These are phyloP conservation scores for Chydorus sphaericus DNA, from an alignment of 2,888 invertebrate genomes.

Conservation along the genomic window DNA sequence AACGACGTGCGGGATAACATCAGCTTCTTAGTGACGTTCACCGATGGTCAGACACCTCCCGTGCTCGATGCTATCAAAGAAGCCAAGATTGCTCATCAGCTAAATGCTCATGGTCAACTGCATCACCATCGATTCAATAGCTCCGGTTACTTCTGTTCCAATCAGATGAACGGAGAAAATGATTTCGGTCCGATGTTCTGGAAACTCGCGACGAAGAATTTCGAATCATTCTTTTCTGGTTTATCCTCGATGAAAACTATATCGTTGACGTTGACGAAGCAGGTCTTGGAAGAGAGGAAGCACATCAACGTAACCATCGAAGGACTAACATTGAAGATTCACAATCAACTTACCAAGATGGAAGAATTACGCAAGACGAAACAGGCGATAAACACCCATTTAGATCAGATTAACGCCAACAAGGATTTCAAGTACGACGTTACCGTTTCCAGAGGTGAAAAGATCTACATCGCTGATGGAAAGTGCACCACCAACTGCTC, in stretches of 20 bases:
- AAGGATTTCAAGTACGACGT: slow-evolving; percentile 19
- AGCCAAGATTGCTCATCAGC: not conserved
- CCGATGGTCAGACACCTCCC: slow-evolving; percentile 20
- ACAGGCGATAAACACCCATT: slow-evolving; percentile 16
- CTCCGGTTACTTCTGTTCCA: too few relatives aligned
- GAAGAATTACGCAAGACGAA: slow-evolving; percentile 16
- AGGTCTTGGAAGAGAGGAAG: slow-evolving; percentile 19
- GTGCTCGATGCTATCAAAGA: slow-evolving; percentile 18
- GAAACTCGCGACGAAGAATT: slow-evolving; percentile 16
- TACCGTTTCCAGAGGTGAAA: slow-evolving; percentile 14
- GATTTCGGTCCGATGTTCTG: slow-evolving; percentile 14
- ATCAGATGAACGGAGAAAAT: too few relatives aligned
- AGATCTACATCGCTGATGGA: slow-evolving; percentile 11
- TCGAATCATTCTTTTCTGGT: slow-evolving; percentile 17
- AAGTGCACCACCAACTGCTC: slow-evolving; percentile 21
- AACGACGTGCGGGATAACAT: slow-evolving; percentile 20
- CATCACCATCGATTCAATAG: slow-evolving; percentile 18
- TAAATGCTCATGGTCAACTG: not conserved
- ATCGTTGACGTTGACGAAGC: slow-evolving; percentile 17
- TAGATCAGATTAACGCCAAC: slow-evolving; percentile 18
- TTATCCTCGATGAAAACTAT: slow-evolving; percentile 14
- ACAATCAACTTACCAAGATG: slow-evolving; percentile 17
- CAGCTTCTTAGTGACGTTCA: slow-evolving; percentile 19
- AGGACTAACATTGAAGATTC: slow-evolving; percentile 16
- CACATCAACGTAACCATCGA: slow-evolving; percentile 15